These are phyloP conservation scores for Salminus brasiliensis DNA, from an alignment of 2,113 vertebrate species.

Conservation along the genomic window DNA sequence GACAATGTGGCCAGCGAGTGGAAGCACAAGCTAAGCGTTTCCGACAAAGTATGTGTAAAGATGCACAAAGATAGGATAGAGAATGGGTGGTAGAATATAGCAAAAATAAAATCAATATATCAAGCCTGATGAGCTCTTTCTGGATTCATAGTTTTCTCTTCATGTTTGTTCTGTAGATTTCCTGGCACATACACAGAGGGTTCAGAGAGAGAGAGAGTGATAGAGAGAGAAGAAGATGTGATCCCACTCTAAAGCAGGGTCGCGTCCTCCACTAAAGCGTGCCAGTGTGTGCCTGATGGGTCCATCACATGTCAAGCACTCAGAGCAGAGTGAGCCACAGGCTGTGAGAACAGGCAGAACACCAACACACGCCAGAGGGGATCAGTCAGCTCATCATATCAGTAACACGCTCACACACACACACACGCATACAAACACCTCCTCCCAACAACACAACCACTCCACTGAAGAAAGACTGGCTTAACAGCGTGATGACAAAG, in stretches of 20 bases:
- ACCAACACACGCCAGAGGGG: conserved; percentile 6
- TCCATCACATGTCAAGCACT: conserved; percentile 15
- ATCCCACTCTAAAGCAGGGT: neutral
- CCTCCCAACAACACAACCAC: neutral
- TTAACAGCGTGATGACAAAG: neutral
- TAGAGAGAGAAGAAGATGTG: neutral
- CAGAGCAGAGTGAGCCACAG: conserved; percentile 9
- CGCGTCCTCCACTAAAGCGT: conserved; percentile 15
- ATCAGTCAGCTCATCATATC: conserved; percentile 34
- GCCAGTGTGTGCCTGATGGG: conserved; percentile 11
- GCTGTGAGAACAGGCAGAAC: neutral
- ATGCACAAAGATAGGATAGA: no score
- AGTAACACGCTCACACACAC: conserved; percentile 57
- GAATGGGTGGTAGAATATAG: no score
- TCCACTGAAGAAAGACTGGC: neutral
- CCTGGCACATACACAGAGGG: neutral
- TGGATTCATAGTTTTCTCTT: neutral
- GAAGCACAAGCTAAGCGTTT: no score
- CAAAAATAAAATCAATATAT: neutral
- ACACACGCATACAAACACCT: conserved; percentile 2
- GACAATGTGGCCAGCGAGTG: no score
- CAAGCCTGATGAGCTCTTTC: neutral
- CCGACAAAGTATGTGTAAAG: no score
- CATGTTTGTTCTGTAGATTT: neutral
- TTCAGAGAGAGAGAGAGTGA: neutral